These are phyloP conservation scores for Sesamia nonagrioides DNA, from an alignment of 1,140 invertebrate species.

Conservation along the genomic window DNA sequence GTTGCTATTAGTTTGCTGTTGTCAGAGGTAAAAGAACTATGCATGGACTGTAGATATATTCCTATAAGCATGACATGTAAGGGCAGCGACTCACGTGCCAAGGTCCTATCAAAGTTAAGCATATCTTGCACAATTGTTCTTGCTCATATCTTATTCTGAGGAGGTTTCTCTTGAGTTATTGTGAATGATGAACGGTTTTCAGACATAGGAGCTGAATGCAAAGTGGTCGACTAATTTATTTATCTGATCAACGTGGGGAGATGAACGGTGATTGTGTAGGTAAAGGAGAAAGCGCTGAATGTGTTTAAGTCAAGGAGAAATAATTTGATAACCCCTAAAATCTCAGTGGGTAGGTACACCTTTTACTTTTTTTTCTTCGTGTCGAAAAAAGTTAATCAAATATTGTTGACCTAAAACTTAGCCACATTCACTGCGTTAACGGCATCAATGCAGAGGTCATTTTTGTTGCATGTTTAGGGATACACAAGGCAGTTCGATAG, in stretches of 20 bases:
- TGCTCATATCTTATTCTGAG: background rate
- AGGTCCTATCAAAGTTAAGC: background rate
- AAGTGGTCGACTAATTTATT: background rate
- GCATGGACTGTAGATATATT: too few relatives aligned
- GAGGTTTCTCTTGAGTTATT: background rate
- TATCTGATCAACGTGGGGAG: slow-evolving; percentile 18
- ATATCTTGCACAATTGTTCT: background rate
- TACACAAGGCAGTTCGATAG: too few relatives aligned
- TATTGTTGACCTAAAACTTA: too few relatives aligned
- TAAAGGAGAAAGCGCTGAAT: background rate
- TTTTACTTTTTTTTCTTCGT: too few relatives aligned
- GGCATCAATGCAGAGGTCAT: too few relatives aligned
- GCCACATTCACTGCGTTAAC: too few relatives aligned
- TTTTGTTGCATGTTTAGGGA: too few relatives aligned
- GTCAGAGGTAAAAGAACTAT: too few relatives aligned
- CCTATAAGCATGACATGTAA: slow-evolving; percentile 1
- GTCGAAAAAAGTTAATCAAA: too few relatives aligned
- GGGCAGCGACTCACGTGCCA: slow-evolving; percentile 12
- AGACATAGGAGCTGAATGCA: background rate
- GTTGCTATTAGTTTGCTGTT: too few relatives aligned
- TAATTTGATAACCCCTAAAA: too few relatives aligned
- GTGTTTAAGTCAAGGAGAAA: background rate
- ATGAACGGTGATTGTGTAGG: background rate
- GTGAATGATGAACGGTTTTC: slow-evolving; percentile 16
- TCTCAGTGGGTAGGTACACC: too few relatives aligned